Base-by-base conservation (phyloP, 1,140 invertebrate genomes). In the Drosophila murphyi region DNA sequence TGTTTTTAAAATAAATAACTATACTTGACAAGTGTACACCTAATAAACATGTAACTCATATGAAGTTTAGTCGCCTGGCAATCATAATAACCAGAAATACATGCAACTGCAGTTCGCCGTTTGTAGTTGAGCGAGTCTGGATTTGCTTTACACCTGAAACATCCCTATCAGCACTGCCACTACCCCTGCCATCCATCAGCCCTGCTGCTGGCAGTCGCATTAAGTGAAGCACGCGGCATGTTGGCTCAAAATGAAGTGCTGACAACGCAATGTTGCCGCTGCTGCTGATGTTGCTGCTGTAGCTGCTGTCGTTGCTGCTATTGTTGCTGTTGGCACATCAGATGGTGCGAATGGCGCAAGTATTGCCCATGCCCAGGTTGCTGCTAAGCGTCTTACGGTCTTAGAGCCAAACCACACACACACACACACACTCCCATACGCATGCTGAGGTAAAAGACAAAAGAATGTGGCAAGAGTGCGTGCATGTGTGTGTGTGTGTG, bases 241-340 rank as follows among this genome's bases (percentile, higher is more conserved):
- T 77, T 87, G 85, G 80, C 87, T 85, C 85, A 83, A 89, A 88
- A 89, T 88, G 85, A 88, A 89, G 85, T 88, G 85, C 85, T 88
- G 85, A 88, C 85, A 88, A 80, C 80, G 80, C 62, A 67, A 80
- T 89, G 83, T 76, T 63, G 71, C 43, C 52, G 43, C 41, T 57
- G 31, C 43, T 41, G n/a, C 34, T 12, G 34, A 29, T 57, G 31
- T 32, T 51, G 56, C 41, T 61, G 39, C 37, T 51, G 64, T 52
- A 63, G 59, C 47, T 60, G 61, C 67, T 74, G 60, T 56, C 56
- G 77, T 63, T 64, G 61, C 10, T 39, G 31, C n/a, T 39, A 50
- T 28, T 76, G 57, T 4, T 47, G 65, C 20, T 41, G 39, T 5
- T 57, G 54, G 59, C 61, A 70, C 72, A 51, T 69, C 72, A 74